Conservation (phyloP, 2,888 invertebrate species). For the Oligia fasciuncula region DNA sequence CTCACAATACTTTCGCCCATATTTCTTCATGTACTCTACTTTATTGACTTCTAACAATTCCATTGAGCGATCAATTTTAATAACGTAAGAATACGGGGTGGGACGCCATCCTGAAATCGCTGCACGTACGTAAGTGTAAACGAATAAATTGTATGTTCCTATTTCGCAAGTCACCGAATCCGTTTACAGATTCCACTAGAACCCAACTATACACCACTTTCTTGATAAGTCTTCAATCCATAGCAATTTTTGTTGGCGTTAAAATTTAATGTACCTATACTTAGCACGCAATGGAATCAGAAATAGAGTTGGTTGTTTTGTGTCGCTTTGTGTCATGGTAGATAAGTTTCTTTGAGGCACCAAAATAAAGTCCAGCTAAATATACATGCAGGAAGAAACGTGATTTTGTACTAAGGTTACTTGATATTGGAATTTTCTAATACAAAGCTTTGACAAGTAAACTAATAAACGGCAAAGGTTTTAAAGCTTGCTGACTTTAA, state of each 20-base stretch:
- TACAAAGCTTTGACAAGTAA: slow-evolving; percentile 13
- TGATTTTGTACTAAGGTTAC: slow-evolving; percentile 39
- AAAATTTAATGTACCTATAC: not conserved
- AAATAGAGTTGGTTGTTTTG: not conserved
- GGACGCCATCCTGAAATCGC: slow-evolving; percentile 50
- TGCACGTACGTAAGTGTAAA: slow-evolving; percentile 65
- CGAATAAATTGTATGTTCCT: slow-evolving; percentile 67
- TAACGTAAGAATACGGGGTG: slow-evolving; percentile 46
- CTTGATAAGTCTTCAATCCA: not conserved
- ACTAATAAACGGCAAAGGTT: not conserved
- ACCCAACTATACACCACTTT: not conserved
- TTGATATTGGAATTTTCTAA: slow-evolving; percentile 30
- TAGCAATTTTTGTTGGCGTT: slow-evolving; percentile 1
- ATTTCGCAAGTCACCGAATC: slow-evolving; percentile 66
- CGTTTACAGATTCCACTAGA: slow-evolving; percentile 34
- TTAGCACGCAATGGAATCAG: slow-evolving; percentile 8
- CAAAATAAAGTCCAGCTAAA: slow-evolving; percentile 52
- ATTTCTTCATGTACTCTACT: slow-evolving; percentile 50
- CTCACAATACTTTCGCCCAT: slow-evolving; percentile 38
- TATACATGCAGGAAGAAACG: slow-evolving; percentile 50
- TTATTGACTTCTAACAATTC: slow-evolving; percentile 54
- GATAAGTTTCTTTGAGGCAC: slow-evolving; percentile 35
- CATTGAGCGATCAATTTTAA: slow-evolving; percentile 62
- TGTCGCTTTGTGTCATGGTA: not conserved
- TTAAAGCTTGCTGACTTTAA: not conserved